Evolutionary conservation across 1,140 invertebrate genomes (phyloP).

Genomic region (Chrysopa pallens): DNA sequence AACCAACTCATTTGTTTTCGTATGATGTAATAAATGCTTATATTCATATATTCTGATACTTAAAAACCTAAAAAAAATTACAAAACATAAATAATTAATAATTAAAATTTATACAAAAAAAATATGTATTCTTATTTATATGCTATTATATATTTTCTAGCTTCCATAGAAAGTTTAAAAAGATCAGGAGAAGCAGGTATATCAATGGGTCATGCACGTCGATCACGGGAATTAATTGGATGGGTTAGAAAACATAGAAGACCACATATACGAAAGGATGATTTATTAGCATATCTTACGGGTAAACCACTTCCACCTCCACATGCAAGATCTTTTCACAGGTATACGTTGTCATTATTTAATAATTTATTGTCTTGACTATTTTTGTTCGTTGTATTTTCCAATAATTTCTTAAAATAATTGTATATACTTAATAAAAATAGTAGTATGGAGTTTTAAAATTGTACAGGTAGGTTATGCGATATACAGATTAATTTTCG

Average conservation of each 20-base stretch:
- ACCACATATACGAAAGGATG: constrained; percentile 50
- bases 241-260: constrained; percentile 57
- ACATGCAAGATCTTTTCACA: constrained; percentile 24
- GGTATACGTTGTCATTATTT: neutral
- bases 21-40: no score
- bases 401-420: neutral
- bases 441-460: no score
- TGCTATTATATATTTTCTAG: constrained; percentile 22
- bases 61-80: no score
- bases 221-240: constrained; percentile 56
- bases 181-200: constrained; percentile 48
- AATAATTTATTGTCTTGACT: neutral
- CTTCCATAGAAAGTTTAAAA: constrained; percentile 52
- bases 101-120: no score
- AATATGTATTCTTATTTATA: no score
- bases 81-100: no score
- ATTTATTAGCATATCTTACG: constrained; percentile 59
- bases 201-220: constrained; percentile 52
- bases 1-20: no score
- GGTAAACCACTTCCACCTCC: constrained; percentile 47
- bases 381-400: constrained; percentile 2
- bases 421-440: no score
- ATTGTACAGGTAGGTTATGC: no score
- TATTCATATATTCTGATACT: no score
- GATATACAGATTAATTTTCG: no score